phyloP scores from a whole-genome alignment of 2,888 invertebrate genomes.

The Proisotoma minuta region DNA sequence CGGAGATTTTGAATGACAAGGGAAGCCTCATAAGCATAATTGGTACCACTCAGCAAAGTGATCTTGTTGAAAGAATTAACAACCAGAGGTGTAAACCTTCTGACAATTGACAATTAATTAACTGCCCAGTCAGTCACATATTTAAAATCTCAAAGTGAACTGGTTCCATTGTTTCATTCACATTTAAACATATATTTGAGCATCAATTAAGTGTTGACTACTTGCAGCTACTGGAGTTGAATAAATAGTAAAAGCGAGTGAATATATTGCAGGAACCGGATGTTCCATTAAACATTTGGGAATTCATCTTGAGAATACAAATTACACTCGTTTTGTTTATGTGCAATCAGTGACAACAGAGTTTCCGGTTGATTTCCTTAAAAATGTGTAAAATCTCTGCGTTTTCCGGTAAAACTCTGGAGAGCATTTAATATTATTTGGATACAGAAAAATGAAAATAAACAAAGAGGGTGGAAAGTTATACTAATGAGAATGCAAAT shows the following conservation, averaged over 20 bases:
- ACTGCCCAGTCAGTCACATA: slow-evolving; percentile 11
- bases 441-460: not conserved
- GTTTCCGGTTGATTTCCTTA: slow-evolving; percentile 6
- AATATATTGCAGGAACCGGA: not conserved
- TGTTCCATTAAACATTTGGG: not conserved
- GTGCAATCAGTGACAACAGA: slow-evolving; percentile 11
- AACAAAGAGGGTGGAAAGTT: not conserved
- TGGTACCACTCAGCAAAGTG: slow-evolving; percentile 13
- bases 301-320: not conserved
- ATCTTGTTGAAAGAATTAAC: slow-evolving; percentile 20
- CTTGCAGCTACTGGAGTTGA: not conserved
- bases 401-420: too few species aligned
- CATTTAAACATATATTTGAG: not conserved
- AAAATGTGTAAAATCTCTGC: too few species aligned
- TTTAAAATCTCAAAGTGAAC: not conserved
- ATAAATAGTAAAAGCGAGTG: too few species aligned
- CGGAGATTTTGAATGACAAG: slow-evolving; percentile 16
- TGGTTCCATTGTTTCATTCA: not conserved
- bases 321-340: not conserved
- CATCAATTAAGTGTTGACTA: slow-evolving; percentile 2
- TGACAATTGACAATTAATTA: slow-evolving; percentile 21
- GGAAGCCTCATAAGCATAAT: slow-evolving; percentile 12
- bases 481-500: slow-evolving; percentile 2
- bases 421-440: too few species aligned
- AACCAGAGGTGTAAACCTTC: slow-evolving; percentile 19